Evolutionary conservation across 2,888 invertebrate genomes (phyloP).

Genomic region (Mesochorus sp.): DNA sequence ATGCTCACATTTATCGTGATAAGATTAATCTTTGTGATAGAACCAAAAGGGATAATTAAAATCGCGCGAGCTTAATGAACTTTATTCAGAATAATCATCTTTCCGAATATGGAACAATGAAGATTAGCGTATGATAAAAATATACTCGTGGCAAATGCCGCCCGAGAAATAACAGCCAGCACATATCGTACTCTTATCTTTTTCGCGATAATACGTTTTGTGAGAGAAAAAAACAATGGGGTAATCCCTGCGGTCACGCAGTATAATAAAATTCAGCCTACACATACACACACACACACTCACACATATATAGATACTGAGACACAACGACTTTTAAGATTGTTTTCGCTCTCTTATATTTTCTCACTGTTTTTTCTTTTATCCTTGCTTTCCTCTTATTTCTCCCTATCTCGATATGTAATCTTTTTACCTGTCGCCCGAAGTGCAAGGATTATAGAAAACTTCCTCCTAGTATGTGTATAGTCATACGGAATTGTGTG

Average conservation of each 20-base stretch:
- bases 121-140: no score
- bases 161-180: no score
- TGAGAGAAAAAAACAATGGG: neutral
- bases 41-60: no score
- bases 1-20: no score
- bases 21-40: no score
- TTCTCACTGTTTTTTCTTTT: constrained; percentile 10
- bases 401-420: constrained; percentile 46
- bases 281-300: neutral
- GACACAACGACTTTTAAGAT: constrained; percentile 27
- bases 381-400: neutral
- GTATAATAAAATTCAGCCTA: neutral
- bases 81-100: no score
- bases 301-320: neutral
- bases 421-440: constrained; percentile 57
- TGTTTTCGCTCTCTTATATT: constrained; percentile 21
- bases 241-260: neutral
- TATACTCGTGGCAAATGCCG: no score
- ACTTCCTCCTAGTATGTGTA: constrained; percentile 54
- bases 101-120: no score
- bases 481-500: constrained; percentile 26
- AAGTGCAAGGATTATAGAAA: constrained; percentile 57
- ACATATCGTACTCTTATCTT: no score
- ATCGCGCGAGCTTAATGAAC: no score
- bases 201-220: neutral